A percentile compares a stretch with the other conserved stretches of the same genome.
phyloP scores from a whole-genome alignment of 1,140 invertebrate species.

The Apocrypta bakeri region DNA sequence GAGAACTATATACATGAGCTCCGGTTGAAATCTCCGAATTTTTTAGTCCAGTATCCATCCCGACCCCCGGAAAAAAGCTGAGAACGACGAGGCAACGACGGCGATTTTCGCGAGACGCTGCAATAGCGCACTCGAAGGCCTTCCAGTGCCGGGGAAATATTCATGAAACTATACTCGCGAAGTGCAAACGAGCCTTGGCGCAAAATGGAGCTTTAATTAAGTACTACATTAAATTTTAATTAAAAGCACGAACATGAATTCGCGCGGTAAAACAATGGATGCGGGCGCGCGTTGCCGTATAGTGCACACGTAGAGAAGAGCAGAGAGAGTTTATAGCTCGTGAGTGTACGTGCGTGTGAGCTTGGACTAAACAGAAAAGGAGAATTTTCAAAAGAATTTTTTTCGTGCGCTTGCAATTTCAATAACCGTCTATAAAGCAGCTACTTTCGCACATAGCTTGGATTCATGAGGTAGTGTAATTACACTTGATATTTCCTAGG shows the following conservation, averaged over 20 bases:
- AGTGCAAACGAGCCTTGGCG: conserved; percentile 24
- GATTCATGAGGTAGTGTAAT: neutral
- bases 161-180: conserved; percentile 48
- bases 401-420: conserved; percentile 35
- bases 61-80: too few relatives aligned
- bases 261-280: conserved; percentile 46
- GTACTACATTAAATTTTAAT: conserved; percentile 54
- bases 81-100: neutral
- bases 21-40: conserved; percentile 65
- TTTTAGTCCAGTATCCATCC: conserved; percentile 59
- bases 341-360: neutral
- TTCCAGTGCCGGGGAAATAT: conserved; percentile 34
- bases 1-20: conserved; percentile 39
- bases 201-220: conserved; percentile 53
- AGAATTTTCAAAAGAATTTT: conserved; percentile 52
- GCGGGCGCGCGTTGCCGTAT: neutral
- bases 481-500: neutral
- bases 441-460: neutral
- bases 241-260: conserved; percentile 51
- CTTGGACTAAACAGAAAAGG: conserved; percentile 28
- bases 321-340: neutral
- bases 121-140: conserved; percentile 27
- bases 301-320: neutral
- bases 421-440: conserved; percentile 10
- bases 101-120: conserved; percentile 35